Percentiles rank a stretch among this genome's conserved stretches.
Conservation (phyloP, 2,113 vertebrate genomes). For the Syngnathus typhle region DNA sequence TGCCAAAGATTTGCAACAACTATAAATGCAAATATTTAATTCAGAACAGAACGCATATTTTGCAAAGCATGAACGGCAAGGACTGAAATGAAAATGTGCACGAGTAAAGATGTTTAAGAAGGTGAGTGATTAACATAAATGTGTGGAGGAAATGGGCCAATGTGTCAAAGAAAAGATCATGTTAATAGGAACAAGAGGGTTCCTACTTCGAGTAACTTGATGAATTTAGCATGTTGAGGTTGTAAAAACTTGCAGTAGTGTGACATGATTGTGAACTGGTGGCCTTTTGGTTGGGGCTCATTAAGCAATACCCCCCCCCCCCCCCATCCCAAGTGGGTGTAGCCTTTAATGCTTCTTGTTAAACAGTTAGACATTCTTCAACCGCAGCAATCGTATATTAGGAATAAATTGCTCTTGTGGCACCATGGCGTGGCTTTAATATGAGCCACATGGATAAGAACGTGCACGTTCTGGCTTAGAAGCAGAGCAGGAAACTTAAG, state of each 20-base stretch:
- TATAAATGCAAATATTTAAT: too few species aligned
- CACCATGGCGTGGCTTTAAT: constrained; percentile 1
- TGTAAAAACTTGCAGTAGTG: neutral
- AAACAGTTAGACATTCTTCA: neutral
- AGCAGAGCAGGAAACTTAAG: constrained; percentile 1
- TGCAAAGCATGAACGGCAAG: neutral
- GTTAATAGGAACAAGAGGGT: neutral
- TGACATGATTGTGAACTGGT: constrained; percentile 5
- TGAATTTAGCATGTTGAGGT: neutral
- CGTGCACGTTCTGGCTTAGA: neutral
- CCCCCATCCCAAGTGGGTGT: neutral
- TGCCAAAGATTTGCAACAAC: too few species aligned
- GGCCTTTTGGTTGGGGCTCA: constrained; percentile 4
- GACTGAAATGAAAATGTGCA: neutral
- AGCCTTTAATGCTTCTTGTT: constrained; percentile 1
- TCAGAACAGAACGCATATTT: neutral
- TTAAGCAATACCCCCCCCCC: neutral
- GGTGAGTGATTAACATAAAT: neutral
- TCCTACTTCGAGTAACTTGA: neutral
- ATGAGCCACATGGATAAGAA: neutral
- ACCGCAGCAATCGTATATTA: constrained; percentile 3
- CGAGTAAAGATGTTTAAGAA: neutral
- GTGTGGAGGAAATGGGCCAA: neutral
- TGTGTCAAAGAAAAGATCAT: neutral
- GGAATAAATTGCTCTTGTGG: constrained; percentile 1